A percentile compares a stretch with the other conserved stretches of the same genome.
phyloP scores from a whole-genome alignment of 2,888 invertebrate genomes.

The Polydrusus tereticollis region DNA sequence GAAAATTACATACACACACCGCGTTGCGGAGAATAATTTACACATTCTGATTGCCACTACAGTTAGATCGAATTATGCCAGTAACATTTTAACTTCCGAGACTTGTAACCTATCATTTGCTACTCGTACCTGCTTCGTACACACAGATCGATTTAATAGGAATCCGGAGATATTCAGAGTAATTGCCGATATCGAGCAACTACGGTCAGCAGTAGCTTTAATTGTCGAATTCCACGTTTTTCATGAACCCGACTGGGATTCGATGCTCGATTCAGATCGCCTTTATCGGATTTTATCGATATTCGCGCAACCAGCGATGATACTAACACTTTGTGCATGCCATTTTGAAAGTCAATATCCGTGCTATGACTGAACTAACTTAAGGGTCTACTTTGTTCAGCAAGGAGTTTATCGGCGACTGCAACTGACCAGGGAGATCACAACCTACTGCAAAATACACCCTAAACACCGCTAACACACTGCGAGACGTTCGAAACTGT shows the following conservation, averaged over 20 bases:
- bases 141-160: conserved; percentile 63
- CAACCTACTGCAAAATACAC: no score
- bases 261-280: conserved; percentile 35
- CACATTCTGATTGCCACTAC: conserved; percentile 66
- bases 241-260: conserved; percentile 16
- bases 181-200: conserved; percentile 59
- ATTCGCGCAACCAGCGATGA: conserved; percentile 17
- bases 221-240: conserved; percentile 53
- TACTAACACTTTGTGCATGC: conserved; percentile 12
- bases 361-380: no score
- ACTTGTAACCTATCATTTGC: conserved; percentile 65
- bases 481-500: no score
- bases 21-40: conserved; percentile 62
- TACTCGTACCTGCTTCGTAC: conserved; percentile 63
- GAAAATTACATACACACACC: conserved; percentile 62
- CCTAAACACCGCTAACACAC: no score
- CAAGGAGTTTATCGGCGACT: no score
- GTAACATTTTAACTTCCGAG: conserved; percentile 67
- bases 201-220: conserved; percentile 57
- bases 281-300: conserved; percentile 23
- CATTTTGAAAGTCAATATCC: neutral
- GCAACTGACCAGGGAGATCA: no score
- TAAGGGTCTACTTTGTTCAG: no score
- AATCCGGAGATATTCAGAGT: conserved; percentile 63
- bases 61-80: conserved; percentile 66